A percentile compares a stretch with the other conserved stretches of the same genome.
These are phyloP conservation scores for Hypomecis punctinalis DNA, from an alignment of 2,888 invertebrate species.

Conservation along the genomic window DNA sequence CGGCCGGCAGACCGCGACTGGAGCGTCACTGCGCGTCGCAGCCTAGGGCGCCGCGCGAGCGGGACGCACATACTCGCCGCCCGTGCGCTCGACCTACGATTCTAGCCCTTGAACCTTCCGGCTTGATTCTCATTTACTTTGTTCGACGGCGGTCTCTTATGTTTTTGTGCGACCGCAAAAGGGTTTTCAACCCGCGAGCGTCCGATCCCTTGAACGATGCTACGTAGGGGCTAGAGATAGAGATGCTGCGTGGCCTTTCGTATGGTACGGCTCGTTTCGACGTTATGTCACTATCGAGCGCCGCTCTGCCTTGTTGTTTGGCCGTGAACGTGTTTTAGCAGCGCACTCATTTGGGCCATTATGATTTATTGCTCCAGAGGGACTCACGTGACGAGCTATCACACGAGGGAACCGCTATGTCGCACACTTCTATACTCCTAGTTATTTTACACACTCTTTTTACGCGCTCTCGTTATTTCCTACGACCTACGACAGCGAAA, in stretches of 20 bases:
- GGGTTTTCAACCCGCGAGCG: constrained; percentile 80
- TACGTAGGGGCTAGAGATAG: constrained; percentile 79
- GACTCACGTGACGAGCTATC: constrained; percentile 51
- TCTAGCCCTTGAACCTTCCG: constrained; percentile 80
- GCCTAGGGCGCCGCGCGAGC: constrained; percentile 80
- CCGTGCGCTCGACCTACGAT: constrained; percentile 67
- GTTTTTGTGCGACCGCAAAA: constrained; percentile 73
- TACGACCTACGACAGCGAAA: constrained; percentile 11
- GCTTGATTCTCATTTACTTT: constrained; percentile 77
- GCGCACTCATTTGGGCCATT: constrained; percentile 61
- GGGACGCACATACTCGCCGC: constrained; percentile 73
- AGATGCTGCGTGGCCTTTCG: constrained; percentile 79
- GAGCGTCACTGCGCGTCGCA: constrained; percentile 80
- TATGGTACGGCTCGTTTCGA: constrained; percentile 73
- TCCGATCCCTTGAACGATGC: constrained; percentile 65
- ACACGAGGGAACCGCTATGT: constrained; percentile 33
- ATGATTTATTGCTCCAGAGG: constrained; percentile 56
- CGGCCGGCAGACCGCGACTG: constrained; percentile 85
- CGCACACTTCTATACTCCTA: constrained; percentile 20
- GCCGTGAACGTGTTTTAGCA: constrained; percentile 74
- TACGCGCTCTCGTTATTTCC: constrained; percentile 26
- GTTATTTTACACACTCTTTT: constrained; percentile 26
- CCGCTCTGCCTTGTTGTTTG: constrained; percentile 73
- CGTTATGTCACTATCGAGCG: constrained; percentile 82
- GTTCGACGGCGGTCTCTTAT: constrained; percentile 67